These are phyloP conservation scores for Zygaena filipendulae DNA, from an alignment of 2,888 invertebrate genomes.

Conservation along the genomic window DNA sequence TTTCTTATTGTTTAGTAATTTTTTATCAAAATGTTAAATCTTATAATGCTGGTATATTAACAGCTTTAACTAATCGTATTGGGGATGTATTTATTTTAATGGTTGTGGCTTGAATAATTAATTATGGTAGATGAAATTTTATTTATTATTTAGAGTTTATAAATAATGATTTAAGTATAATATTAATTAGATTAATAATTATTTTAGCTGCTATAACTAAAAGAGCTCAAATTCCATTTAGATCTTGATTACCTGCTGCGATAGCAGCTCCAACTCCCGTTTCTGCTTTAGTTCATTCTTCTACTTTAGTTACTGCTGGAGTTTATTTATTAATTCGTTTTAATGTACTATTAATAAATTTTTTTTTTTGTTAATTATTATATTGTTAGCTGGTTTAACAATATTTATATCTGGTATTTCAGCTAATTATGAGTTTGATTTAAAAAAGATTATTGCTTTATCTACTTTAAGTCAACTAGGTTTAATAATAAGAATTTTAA, in stretches of 20 bases:
- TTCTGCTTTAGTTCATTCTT: slow-evolving; percentile 79
- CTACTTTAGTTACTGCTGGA: slow-evolving; percentile 81
- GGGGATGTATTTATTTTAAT: no score
- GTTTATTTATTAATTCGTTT: slow-evolving; percentile 80
- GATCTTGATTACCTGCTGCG: slow-evolving; percentile 78
- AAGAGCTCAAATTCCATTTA: slow-evolving; percentile 86
- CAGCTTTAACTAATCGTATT: no score
- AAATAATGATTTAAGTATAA: slow-evolving; percentile 44
- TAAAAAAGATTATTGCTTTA: slow-evolving; percentile 83
- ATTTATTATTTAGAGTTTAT: slow-evolving; percentile 64
- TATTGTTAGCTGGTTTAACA: slow-evolving; percentile 64
- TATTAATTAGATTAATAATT: slow-evolving; percentile 46
- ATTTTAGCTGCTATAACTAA: slow-evolving; percentile 75
- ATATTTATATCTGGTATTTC: slow-evolving; percentile 71
- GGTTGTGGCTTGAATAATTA: slow-evolving; percentile 66
- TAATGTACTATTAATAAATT: slow-evolving; percentile 54
- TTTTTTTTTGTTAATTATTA: slow-evolving; percentile 52
- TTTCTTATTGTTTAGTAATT: slow-evolving; percentile 78
- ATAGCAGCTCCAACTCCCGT: slow-evolving; percentile 83
- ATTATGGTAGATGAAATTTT: slow-evolving; percentile 67
- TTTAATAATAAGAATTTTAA: slow-evolving; percentile 75
- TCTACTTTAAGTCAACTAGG: slow-evolving; percentile 81
- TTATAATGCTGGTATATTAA: slow-evolving; percentile 77
- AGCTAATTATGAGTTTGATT: slow-evolving; percentile 74
- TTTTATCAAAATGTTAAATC: slow-evolving; percentile 77